Evolutionary conservation across 1,140 invertebrate species (phyloP).

Genomic region (Drosophila virilis): DNA sequence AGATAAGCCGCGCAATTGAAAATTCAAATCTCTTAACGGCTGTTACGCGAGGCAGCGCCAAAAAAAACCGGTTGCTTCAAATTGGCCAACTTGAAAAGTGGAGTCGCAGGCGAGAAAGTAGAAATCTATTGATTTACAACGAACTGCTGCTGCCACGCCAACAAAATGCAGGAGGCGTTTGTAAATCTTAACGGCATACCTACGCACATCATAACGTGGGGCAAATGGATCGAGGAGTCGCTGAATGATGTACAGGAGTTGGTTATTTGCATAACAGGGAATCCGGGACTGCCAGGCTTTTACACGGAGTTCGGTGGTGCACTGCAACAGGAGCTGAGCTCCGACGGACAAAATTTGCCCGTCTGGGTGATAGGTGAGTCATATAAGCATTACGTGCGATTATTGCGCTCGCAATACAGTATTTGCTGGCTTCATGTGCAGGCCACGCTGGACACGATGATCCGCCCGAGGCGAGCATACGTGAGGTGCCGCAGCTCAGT

Average conservation of each 20-base stretch:
- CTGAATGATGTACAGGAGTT: constrained; percentile 85
- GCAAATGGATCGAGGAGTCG: constrained; percentile 88
- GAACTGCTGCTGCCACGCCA: constrained; percentile 56
- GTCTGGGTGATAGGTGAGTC: constrained; percentile 87
- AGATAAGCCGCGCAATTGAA: constrained; percentile 38
- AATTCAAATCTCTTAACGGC: constrained; percentile 30
- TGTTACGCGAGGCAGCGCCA: constrained; percentile 1
- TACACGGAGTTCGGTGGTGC: constrained; percentile 89
- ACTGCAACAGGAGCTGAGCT: constrained; percentile 86
- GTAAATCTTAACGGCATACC: constrained; percentile 87
- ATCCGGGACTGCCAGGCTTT: constrained; percentile 89
- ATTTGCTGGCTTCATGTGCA: not conserved
- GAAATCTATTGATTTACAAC: constrained; percentile 54
- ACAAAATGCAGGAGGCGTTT: constrained; percentile 86
- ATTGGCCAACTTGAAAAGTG: constrained; percentile 16
- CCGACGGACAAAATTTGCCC: constrained; percentile 85
- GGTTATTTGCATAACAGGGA: constrained; percentile 88
- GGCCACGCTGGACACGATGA: constrained; percentile 90
- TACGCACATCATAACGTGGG: constrained; percentile 88
- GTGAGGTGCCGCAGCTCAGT: constrained; percentile 84
- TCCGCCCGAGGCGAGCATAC: constrained; percentile 84
- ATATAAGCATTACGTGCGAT: not conserved
- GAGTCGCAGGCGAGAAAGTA: constrained; percentile 23
- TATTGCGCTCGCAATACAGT: constrained; percentile 59
- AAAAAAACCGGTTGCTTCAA: constrained; percentile 63